These are phyloP conservation scores for Plutomurus gul DNA, from an alignment of 1,140 invertebrate genomes.

Conservation along the genomic window DNA sequence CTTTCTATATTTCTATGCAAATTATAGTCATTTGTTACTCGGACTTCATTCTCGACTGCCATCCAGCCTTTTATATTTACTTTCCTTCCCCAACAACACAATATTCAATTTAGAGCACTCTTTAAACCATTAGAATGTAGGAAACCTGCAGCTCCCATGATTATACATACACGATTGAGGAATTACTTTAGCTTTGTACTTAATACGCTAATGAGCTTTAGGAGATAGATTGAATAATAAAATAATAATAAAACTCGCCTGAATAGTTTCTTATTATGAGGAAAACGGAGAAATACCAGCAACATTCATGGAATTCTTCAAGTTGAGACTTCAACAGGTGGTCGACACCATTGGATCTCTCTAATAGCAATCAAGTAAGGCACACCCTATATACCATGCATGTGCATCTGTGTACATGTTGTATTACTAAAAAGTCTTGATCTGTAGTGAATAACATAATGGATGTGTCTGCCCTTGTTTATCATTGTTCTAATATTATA, in stretches of 20 bases:
- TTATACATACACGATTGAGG: not conserved
- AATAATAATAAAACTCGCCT: no score
- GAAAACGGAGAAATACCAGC: no score
- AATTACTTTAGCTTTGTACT: no score
- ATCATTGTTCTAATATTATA: not conserved
- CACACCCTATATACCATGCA: not conserved
- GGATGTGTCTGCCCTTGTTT: not conserved
- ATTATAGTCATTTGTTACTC: slow-evolving; percentile 9
- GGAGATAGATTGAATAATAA: not conserved
- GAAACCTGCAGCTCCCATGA: not conserved
- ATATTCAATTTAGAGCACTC: not conserved
- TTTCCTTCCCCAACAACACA: not conserved
- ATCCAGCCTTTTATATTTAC: not conserved
- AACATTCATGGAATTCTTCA: not conserved
- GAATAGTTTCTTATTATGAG: no score
- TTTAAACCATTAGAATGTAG: not conserved
- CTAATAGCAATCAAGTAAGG: slow-evolving; percentile 13
- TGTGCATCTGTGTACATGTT: not conserved
- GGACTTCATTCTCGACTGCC: not conserved
- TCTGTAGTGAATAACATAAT: not conserved
- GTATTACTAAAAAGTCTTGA: not conserved
- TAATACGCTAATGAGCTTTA: no score
- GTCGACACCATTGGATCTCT: slow-evolving; percentile 37
- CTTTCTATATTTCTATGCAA: slow-evolving; percentile 28
- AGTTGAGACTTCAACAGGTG: slow-evolving; percentile 42